These are phyloP conservation scores for Lepus americanus DNA, from an alignment of 2,113 vertebrate genomes.

Conservation along the genomic window DNA sequence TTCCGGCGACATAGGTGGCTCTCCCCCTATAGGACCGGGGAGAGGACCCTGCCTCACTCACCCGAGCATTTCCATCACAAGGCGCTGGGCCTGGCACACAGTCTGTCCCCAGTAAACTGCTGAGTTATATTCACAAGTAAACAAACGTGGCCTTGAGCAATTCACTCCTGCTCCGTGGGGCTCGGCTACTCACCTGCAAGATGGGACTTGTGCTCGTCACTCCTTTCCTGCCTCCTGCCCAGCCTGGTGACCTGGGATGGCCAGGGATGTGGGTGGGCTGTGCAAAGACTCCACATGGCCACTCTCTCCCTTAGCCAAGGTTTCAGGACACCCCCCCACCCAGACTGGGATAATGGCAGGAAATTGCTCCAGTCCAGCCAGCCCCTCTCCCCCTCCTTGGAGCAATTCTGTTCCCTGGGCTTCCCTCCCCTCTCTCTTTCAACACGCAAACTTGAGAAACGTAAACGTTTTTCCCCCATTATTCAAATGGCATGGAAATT, in stretches of 20 bases:
- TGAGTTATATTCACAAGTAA: not conserved
- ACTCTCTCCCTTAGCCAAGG: not conserved
- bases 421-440: not conserved
- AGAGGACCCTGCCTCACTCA: not conserved
- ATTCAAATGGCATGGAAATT: constrained; percentile 85
- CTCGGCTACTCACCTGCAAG: not conserved
- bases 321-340: not conserved
- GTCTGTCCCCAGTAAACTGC: not conserved
- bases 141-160: not conserved
- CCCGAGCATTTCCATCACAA: not conserved
- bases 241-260: not conserved
- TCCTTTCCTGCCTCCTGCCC: not conserved
- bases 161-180: not conserved
- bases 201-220: not conserved
- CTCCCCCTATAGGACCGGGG: not conserved
- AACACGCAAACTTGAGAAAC: constrained; percentile 74
- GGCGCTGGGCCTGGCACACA: not conserved
- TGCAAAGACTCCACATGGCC: not conserved
- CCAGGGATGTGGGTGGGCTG: not conserved
- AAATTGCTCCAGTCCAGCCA: not conserved
- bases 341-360: not conserved
- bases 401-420: not conserved
- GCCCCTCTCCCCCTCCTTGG: not conserved
- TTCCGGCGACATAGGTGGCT: not conserved
- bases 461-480: constrained; percentile 79